These are phyloP conservation scores for Leptarthrus brevirostris DNA, from an alignment of 2,888 invertebrate genomes.

Conservation along the genomic window DNA sequence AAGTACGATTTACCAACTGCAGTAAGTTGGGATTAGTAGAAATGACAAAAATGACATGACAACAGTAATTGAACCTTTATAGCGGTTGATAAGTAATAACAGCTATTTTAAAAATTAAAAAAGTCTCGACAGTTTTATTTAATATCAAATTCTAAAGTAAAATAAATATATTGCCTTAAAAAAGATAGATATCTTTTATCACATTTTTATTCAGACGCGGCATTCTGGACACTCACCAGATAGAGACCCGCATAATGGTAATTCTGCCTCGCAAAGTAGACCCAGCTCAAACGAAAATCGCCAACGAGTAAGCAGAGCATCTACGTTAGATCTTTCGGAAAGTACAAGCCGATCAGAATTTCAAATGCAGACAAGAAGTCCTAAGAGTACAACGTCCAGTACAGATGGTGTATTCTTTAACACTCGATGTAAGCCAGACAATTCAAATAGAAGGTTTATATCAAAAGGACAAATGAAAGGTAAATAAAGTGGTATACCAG, in stretches of 20 bases:
- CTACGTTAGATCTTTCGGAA: conserved; percentile 55
- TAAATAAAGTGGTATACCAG: too few relatives aligned
- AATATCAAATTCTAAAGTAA: too few relatives aligned
- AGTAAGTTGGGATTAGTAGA: too few relatives aligned
- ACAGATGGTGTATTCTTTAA: conserved; percentile 59
- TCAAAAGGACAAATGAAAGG: conserved; percentile 86
- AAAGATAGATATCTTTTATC: too few relatives aligned
- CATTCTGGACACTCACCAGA: conserved; percentile 52
- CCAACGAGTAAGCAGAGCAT: conserved; percentile 57
- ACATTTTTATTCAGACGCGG: conserved; percentile 48
- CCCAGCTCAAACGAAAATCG: conserved; percentile 20
- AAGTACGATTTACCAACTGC: too few relatives aligned
- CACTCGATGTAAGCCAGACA: conserved; percentile 54
- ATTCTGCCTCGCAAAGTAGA: conserved; percentile 21
- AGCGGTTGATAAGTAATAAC: too few relatives aligned
- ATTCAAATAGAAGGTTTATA: conserved; percentile 61
- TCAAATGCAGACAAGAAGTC: conserved; percentile 51
- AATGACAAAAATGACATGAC: too few relatives aligned
- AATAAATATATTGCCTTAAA: too few relatives aligned
- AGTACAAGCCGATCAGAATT: conserved; percentile 53
- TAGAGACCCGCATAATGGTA: conserved; percentile 52
- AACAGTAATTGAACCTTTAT: too few relatives aligned
- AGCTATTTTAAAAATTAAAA: too few relatives aligned
- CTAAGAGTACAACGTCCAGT: conserved; percentile 57
- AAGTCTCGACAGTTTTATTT: too few relatives aligned